Evolutionary conservation across 2,113 vertebrate species (phyloP).

Genomic region (Lophura nycthemera): DNA sequence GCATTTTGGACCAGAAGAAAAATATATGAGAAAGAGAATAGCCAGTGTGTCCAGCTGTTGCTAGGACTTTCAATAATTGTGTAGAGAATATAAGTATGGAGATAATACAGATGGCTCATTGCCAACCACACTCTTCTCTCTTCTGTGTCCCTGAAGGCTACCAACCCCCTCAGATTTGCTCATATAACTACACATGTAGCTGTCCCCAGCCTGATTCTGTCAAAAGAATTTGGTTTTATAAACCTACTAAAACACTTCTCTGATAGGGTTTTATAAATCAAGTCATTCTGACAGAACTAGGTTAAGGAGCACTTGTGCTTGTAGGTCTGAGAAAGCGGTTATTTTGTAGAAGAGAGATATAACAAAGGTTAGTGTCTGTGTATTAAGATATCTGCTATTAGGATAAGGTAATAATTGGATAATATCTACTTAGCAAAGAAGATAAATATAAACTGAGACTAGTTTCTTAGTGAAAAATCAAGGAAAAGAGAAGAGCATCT

Average conservation of each 20-base stretch:
- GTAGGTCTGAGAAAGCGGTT: neutral
- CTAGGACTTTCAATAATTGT: neutral
- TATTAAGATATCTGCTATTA: neutral
- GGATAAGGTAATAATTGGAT: neutral
- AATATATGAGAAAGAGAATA: neutral
- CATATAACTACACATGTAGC: neutral
- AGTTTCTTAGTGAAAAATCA: neutral
- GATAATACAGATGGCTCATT: neutral
- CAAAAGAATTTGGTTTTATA: slow-evolving; percentile 40
- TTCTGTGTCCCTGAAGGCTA: neutral
- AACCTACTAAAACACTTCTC: slow-evolving; percentile 16
- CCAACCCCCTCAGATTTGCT: neutral
- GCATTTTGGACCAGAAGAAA: neutral
- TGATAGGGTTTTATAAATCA: slow-evolving; percentile 2
- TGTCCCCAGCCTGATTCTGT: slow-evolving; percentile 62
- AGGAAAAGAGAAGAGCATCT: neutral
- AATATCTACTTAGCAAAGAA: neutral
- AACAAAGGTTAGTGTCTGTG: neutral
- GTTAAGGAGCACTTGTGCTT: slow-evolving; percentile 46
- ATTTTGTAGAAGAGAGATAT: neutral
- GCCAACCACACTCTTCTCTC: neutral
- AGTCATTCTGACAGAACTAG: slow-evolving; percentile 55
- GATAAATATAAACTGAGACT: neutral
- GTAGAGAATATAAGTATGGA: neutral
- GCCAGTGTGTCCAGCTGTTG: neutral